A percentile compares a stretch with the other conserved stretches of the same genome.
These are phyloP conservation scores for Oncorhynchus keta DNA, from an alignment of 2,113 vertebrate species.

Conservation along the genomic window DNA sequence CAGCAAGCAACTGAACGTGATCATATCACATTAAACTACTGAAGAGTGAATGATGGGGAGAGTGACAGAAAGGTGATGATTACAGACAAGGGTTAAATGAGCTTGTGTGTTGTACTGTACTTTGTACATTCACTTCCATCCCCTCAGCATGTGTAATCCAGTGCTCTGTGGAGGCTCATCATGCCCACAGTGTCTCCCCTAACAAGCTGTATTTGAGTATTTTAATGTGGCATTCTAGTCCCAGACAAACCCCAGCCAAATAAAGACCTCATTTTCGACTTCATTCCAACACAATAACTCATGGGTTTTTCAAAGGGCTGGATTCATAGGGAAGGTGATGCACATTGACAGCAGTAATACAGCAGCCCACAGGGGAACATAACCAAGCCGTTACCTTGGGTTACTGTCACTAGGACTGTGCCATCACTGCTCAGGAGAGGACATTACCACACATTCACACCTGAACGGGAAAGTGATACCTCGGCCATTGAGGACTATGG, in stretches of 20 bases:
- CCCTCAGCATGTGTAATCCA: background rate
- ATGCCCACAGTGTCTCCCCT: background rate
- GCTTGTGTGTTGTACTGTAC: too few species aligned
- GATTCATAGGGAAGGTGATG: slow-evolving; percentile 11
- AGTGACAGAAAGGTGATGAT: background rate
- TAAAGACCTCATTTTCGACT: background rate
- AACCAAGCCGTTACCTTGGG: background rate
- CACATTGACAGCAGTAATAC: background rate
- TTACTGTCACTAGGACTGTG: slow-evolving; percentile 2
- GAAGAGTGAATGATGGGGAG: background rate
- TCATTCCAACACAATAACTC: background rate
- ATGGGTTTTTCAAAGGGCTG: background rate
- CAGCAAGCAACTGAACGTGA: too few species aligned
- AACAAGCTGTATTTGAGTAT: background rate
- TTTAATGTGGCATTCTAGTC: background rate
- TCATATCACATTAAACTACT: background rate
- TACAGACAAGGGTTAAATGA: too few species aligned
- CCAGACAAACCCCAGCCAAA: background rate
- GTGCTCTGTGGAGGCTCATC: background rate
- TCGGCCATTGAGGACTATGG: background rate
- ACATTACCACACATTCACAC: background rate
- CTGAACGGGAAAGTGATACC: background rate
- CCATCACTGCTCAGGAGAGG: background rate
- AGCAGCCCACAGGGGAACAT: background rate
- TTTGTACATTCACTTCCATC: too few species aligned